Evolutionary conservation across 2,888 invertebrate species (phyloP).

Genomic region (Nemoura dubitans): DNA sequence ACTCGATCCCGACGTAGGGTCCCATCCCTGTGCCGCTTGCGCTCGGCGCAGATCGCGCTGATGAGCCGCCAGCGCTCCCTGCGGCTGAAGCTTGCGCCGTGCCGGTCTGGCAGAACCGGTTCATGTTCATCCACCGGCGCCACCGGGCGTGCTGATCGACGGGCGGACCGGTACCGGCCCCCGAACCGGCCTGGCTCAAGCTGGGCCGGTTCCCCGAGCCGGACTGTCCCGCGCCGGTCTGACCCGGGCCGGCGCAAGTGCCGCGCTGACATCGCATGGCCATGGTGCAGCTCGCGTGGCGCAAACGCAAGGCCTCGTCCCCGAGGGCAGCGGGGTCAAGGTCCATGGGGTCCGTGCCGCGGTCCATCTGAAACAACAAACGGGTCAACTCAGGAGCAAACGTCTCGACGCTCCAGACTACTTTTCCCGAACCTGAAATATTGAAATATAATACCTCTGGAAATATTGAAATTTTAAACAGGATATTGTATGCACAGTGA

Average conservation of each 20-base stretch:
- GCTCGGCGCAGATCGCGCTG: too few relatives aligned
- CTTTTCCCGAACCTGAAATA: too few relatives aligned
- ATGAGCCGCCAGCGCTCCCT: too few relatives aligned
- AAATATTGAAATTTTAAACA: too few relatives aligned
- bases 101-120: too few relatives aligned
- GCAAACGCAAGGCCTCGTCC: neutral
- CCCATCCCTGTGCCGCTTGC: too few relatives aligned
- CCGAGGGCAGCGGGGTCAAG: conserved; percentile 57
- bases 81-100: too few relatives aligned
- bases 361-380: too few relatives aligned
- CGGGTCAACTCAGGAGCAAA: conserved; percentile 50
- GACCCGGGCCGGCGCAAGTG: neutral
- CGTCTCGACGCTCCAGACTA: too few relatives aligned
- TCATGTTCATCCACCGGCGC: neutral
- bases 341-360: conserved; percentile 77
- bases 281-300: neutral
- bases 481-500: too few relatives aligned
- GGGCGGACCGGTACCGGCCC: neutral
- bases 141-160: neutral
- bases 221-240: neutral
- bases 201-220: neutral
- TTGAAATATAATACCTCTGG: too few relatives aligned
- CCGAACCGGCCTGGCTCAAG: neutral
- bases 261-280: conserved; percentile 21
- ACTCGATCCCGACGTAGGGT: too few relatives aligned